Conservation (phyloP, 2,797 vertebrate genomes). For the Anomalospiza imberbis region DNA sequence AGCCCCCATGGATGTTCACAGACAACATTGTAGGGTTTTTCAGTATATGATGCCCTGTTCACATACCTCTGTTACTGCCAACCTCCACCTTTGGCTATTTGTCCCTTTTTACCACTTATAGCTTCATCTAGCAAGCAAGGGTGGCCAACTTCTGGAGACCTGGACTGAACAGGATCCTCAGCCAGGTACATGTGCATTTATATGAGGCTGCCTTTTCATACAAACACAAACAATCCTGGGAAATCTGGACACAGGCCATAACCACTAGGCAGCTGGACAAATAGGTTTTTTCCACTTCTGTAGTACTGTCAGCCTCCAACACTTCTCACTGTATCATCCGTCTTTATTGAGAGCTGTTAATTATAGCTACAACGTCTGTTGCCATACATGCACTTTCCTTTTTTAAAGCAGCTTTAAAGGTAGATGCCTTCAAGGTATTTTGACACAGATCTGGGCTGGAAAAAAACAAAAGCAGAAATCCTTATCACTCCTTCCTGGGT, state of each 20-base stretch:
- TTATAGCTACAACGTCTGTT: slow-evolving; percentile 33
- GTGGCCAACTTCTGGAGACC: neutral
- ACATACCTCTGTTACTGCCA: neutral
- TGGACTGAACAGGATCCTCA: neutral
- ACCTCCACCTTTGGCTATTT: neutral
- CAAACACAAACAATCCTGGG: slow-evolving; percentile 15
- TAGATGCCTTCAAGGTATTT: slow-evolving; percentile 29
- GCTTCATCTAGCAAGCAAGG: neutral
- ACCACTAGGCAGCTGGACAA: slow-evolving; percentile 65
- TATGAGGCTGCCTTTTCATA: neutral
- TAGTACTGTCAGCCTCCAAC: slow-evolving; percentile 30
- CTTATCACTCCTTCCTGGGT: neutral
- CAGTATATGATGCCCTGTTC: neutral
- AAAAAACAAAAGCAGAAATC: neutral
- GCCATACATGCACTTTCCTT: slow-evolving; percentile 16
- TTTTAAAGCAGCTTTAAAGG: slow-evolving; percentile 46
- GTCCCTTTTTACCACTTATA: neutral
- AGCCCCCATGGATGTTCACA: neutral
- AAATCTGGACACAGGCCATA: slow-evolving; percentile 42
- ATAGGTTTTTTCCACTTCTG: slow-evolving; percentile 63
- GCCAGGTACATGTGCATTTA: neutral
- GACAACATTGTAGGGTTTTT: neutral
- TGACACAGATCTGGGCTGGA: neutral
- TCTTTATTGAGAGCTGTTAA: slow-evolving; percentile 56
- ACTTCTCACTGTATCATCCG: neutral